Evolutionary conservation across 2,888 invertebrate species (phyloP).

Genomic region (Pogonocherus hispidulus): DNA sequence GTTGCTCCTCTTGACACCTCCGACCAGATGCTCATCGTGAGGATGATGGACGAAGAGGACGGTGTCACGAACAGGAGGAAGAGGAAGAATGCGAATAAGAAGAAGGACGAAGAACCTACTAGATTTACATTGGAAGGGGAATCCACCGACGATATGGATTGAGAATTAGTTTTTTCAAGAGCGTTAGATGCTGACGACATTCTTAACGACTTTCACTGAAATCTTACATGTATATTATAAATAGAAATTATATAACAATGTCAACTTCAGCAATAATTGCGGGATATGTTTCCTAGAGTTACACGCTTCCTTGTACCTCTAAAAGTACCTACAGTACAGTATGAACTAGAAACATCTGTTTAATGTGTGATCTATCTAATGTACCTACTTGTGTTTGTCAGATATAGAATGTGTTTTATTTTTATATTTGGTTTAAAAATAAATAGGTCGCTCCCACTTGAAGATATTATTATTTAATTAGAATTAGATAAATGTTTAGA

Average conservation of each 20-base stretch:
- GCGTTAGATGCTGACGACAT: no score
- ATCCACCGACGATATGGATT: constrained; percentile 67
- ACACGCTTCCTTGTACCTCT: no score
- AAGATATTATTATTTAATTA: neutral
- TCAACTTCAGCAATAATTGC: no score
- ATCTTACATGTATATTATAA: no score
- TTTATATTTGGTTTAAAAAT: constrained; percentile 17
- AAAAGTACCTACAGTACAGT: no score
- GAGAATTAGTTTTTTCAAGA: neutral
- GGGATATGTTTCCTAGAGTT: no score
- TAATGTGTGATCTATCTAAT: neutral
- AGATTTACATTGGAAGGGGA: constrained; percentile 63
- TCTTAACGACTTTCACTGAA: no score
- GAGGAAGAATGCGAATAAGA: constrained; percentile 68
- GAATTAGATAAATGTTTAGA: neutral
- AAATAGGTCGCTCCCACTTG: neutral
- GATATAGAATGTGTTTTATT: constrained; percentile 12
- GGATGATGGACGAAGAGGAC: constrained; percentile 96
- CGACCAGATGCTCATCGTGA: constrained; percentile 89
- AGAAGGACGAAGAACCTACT: constrained; percentile 56
- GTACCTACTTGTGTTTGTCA: constrained; percentile 7
- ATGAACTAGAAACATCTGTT: constrained; percentile 14
- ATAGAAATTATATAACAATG: no score
- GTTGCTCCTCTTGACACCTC: constrained; percentile 94
- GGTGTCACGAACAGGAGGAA: constrained; percentile 84